phyloP scores from a whole-genome alignment of 2,113 vertebrate genomes.

The Amphilophus citrinellus region DNA sequence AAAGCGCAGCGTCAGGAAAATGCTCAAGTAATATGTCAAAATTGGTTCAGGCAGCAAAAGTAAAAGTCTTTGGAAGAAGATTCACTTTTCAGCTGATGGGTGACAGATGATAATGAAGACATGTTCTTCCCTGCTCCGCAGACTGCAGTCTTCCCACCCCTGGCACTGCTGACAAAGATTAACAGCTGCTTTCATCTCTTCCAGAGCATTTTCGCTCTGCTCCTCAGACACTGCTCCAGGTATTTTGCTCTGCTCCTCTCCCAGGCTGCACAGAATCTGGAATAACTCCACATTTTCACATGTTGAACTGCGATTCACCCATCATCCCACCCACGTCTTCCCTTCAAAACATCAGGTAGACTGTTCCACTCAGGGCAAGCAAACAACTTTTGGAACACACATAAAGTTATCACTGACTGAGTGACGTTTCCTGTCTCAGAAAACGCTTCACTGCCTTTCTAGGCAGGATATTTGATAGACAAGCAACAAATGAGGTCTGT shows the following conservation, averaged over 20 bases:
- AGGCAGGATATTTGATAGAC: slow-evolving; percentile 21
- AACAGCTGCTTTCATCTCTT: slow-evolving; percentile 81
- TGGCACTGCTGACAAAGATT: slow-evolving; percentile 79
- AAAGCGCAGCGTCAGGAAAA: slow-evolving; percentile 22
- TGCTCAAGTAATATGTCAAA: slow-evolving; percentile 35
- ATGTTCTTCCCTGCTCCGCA: slow-evolving; percentile 54
- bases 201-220: slow-evolving; percentile 58
- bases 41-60: slow-evolving; percentile 40
- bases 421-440: slow-evolving; percentile 36
- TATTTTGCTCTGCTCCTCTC: slow-evolving; percentile 54
- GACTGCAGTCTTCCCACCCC: slow-evolving; percentile 55
- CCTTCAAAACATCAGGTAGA: slow-evolving; percentile 48
- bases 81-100: slow-evolving; percentile 65
- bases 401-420: slow-evolving; percentile 31
- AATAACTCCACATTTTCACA: slow-evolving; percentile 51
- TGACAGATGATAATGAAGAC: slow-evolving; percentile 79
- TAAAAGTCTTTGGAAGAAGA: slow-evolving; percentile 39
- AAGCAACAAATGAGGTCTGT: slow-evolving; percentile 14
- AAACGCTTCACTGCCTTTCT: neutral
- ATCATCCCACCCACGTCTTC: slow-evolving; percentile 64
- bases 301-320: slow-evolving; percentile 74
- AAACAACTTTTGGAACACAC: slow-evolving; percentile 26
- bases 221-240: slow-evolving; percentile 61
- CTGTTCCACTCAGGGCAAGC: slow-evolving; percentile 28
- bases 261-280: slow-evolving; percentile 42